Conservation (phyloP, 2,113 vertebrate genomes). For the Galeopterus variegatus region DNA sequence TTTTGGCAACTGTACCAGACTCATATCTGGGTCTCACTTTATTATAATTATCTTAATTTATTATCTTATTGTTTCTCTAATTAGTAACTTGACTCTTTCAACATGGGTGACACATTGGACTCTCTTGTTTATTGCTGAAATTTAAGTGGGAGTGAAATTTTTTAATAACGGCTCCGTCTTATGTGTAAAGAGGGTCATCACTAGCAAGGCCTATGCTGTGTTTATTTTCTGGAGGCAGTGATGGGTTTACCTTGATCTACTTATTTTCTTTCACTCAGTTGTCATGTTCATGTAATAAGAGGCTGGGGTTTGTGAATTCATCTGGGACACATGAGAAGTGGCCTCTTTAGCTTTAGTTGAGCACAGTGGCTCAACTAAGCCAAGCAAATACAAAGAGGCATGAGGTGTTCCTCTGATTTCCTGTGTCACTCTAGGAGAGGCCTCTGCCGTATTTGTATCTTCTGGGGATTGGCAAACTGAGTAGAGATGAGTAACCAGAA, state of each 20-base stretch:
- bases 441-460: not conserved
- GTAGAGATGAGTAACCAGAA: not conserved
- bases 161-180: too few species aligned
- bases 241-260: not conserved
- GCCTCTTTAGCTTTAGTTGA: not conserved
- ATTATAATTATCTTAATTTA: not conserved
- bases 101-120: not conserved
- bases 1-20: conserved; percentile 66
- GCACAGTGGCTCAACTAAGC: not conserved
- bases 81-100: conserved; percentile 49
- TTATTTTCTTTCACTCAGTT: conserved; percentile 1
- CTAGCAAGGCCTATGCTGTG: not conserved
- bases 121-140: conserved; percentile 51
- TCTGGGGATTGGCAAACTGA: not conserved
- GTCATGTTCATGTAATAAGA: not conserved
- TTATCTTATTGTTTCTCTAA: conserved; percentile 46
- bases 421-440: not conserved
- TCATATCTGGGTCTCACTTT: conserved; percentile 26
- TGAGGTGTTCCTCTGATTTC: not conserved
- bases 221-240: conserved; percentile 16
- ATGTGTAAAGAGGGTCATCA: not conserved
- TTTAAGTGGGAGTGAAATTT: conserved; percentile 13
- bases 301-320: not conserved
- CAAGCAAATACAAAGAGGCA: not conserved
- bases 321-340: not conserved